Base-by-base conservation (phyloP, 1,140 invertebrate genomes). In the Colletes latitarsis region DNA sequence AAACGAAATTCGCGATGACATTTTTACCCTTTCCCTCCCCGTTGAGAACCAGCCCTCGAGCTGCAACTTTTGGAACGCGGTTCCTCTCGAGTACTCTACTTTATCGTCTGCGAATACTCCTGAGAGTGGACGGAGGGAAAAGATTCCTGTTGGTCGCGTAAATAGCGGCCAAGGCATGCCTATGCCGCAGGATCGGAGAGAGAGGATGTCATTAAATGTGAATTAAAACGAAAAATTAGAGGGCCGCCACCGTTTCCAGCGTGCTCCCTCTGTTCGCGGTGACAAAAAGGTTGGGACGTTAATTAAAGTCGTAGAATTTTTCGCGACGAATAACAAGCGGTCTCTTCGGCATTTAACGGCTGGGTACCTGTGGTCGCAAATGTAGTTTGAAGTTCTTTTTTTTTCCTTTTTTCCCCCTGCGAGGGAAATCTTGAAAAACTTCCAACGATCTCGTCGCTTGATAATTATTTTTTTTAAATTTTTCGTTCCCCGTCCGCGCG, bases 201-300 rank as follows among this genome's bases (percentile, higher is more conserved):
- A 73, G 49, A 57, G 73, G 70, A 63, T 79, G 71, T 43, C 71
- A 68, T 74, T 80, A 74, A 15, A 67, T 14, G 78, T 60, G 78
- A 68, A 80, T 80, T 75, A 75, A 80, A 74, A 74, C 63, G 78
- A 80, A 74, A 80, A 80, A 80, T 80, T 80, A 67, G 72, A 80
- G 63, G 78, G 52, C 49, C n/a, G 1, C 66, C 4, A 19, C 30
- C 30, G 43, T 77, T 62, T 70, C 57, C 57, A 70, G 52, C 46
- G 49, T 8, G 12, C 39, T 30, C 60, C 64, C 43, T 67, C 8
- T 49, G 70, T 73, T 49, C 41, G 57, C 69, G 17, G 9, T 14
- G 43, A 80, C 63, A 67, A 80, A 75, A 74, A 62, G 17, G 30
- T 74, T 21, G n/a, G 9, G 43, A 53, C 72, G 63, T 80, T 80